Base-by-base conservation (phyloP, 2,113 vertebrate species). In the Callorhinus ursinus region DNA sequence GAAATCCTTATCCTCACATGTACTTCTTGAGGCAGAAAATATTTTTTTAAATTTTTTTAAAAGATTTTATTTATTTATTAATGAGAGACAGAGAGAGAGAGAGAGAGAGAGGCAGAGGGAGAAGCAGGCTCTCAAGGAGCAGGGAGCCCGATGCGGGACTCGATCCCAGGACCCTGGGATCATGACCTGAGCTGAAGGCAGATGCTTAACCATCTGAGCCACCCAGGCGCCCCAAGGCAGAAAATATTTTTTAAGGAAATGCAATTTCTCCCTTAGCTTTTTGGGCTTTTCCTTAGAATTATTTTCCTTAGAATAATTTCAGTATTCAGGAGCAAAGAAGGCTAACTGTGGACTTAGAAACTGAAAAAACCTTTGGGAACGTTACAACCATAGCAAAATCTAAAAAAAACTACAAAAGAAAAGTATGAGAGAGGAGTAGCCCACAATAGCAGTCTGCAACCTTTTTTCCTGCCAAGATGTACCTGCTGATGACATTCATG, bases 241-340 rank as follows among this genome's bases (percentile, higher is more conserved):
- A 93, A 93, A 87, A 74, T 74, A 59, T 92, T 93, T 93, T 94
- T 94, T 71, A 90, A 89, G 63, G 79, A 93, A 95, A 69, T 95
- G 8, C 12, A 39, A 4, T 97, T n/a, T 97, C 69, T 72, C 76
- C 28, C 19, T 77, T 81, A 93, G 72, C 28, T 67, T 87, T 95
- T 57, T 80, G 42, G 67, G 36, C 46, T 88, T 96, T 97, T 96
- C 57, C 31, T 81, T 88, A 19, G 61, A 28, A 28, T 95, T 86
- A 77, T 77, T 72, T 51, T 94, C 46, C 46, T 81, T 88, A 19
- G 61, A 28, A 28, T 95, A 88, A 77, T 77, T 72, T 51, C 94
- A 11, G 39, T 83, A 69, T 15, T 89, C n/a, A 84, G 69, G 31
- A 92, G 15, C 33, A 87, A 4, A 67, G 83, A 80, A 28, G n/a